phyloP scores from a whole-genome alignment of 2,888 invertebrate genomes.

The Nomada goodeniana region DNA sequence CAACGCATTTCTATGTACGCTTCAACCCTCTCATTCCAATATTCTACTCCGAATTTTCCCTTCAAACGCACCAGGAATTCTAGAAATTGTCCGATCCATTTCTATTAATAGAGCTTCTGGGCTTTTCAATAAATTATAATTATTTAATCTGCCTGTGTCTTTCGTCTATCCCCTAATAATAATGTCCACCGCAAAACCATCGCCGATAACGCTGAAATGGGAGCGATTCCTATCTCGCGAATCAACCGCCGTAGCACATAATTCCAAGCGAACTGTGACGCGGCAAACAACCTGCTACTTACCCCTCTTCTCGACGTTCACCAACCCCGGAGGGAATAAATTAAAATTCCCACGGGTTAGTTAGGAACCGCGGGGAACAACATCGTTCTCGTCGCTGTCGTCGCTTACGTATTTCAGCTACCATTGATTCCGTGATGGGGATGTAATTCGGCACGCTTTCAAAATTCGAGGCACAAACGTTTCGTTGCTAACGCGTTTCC shows the following conservation, averaged over 20 bases:
- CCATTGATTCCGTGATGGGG: conserved; percentile 64
- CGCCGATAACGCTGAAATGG: too few species aligned
- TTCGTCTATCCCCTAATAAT: not conserved
- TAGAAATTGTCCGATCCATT: not conserved
- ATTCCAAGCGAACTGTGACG: conserved; percentile 4
- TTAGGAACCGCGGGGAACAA: conserved; percentile 27
- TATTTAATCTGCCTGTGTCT: not conserved
- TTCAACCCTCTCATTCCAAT: not conserved
- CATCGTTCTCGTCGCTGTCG: conserved; percentile 39
- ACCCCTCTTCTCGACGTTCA: not conserved
- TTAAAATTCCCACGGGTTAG: conserved; percentile 47
- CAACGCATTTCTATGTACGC: too few species aligned
- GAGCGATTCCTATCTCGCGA: not conserved
- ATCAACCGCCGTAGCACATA: not conserved
- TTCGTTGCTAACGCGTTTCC: conserved; percentile 68
- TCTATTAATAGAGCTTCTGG: not conserved
- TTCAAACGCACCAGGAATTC: not conserved
- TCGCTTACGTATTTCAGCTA: conserved; percentile 63
- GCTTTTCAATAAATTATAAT: conserved; percentile 1
- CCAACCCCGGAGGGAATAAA: conserved; percentile 31
- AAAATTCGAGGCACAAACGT: conserved; percentile 70
- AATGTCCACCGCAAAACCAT: too few species aligned
- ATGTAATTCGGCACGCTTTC: conserved; percentile 64
- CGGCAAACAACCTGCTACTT: conserved; percentile 25
- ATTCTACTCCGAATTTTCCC: not conserved